Conservation (phyloP, 2,797 vertebrate species). For the Gastrophryne carolinensis region DNA sequence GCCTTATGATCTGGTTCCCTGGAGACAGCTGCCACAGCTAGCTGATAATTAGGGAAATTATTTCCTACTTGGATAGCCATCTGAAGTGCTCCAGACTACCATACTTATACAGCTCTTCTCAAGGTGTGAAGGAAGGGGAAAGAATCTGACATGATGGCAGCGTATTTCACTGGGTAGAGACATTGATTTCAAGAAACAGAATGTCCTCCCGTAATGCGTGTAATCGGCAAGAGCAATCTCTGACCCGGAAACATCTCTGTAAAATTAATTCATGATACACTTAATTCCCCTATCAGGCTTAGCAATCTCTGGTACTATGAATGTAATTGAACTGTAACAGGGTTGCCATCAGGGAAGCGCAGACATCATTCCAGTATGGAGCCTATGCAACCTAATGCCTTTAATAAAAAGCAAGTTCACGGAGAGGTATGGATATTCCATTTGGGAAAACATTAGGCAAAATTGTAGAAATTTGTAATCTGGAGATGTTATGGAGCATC, state of each 20-base stretch:
- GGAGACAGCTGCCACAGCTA: constrained; percentile 36
- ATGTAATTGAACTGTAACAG: neutral
- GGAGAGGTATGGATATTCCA: no score
- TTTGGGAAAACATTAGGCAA: no score
- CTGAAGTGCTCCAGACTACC: constrained; percentile 26
- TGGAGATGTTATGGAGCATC: no score
- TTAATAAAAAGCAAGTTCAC: no score
- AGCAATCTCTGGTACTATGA: no score
- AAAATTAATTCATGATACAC: neutral
- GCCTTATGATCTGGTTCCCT: constrained; percentile 48
- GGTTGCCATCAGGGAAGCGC: no score
- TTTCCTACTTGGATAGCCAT: constrained; percentile 34
- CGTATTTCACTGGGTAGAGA: constrained; percentile 19
- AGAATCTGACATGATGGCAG: constrained; percentile 17
- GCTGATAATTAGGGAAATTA: constrained; percentile 49
- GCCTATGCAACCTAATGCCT: no score
- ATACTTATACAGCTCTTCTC: constrained; percentile 16
- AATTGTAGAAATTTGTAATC: no score
- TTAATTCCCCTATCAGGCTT: neutral
- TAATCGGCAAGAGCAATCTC: constrained; percentile 12
- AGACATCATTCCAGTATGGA: no score
- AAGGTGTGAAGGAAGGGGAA: neutral
- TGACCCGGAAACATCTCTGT: constrained; percentile 12
- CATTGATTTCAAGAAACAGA: constrained; percentile 20
- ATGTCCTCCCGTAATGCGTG: constrained; percentile 31